Percentiles rank a stretch among this genome's conserved stretches.
phyloP scores from a whole-genome alignment of 2,797 vertebrate species.

The Sphaeramia orbicularis region DNA sequence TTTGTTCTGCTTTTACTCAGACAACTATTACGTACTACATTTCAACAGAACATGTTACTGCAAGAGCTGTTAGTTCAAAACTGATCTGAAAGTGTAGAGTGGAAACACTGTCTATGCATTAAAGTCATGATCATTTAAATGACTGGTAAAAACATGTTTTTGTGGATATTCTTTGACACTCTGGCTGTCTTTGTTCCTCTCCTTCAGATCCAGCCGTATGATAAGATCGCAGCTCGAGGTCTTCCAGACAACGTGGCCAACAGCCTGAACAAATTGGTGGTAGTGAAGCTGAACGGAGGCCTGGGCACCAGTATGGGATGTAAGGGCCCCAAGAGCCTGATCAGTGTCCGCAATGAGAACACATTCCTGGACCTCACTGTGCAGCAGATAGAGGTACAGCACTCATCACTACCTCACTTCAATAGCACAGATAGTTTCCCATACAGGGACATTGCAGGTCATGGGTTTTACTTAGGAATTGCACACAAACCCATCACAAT shows the following conservation, averaged over 20 bases:
- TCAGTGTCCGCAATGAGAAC: slow-evolving; percentile 97
- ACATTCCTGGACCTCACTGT: slow-evolving; percentile 98
- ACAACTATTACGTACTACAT: neutral
- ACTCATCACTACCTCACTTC: accelerated
- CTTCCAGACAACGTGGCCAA: slow-evolving; percentile 91
- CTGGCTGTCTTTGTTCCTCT: neutral
- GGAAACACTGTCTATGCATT: neutral
- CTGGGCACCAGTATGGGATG: slow-evolving; percentile 99
- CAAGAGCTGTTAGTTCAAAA: neutral
- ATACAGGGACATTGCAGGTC: too few species aligned
- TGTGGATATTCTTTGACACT: neutral
- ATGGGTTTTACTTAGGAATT: too few species aligned
- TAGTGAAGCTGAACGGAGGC: slow-evolving; percentile 98
- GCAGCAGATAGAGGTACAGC: slow-evolving; percentile 95
- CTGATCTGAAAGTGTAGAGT: neutral
- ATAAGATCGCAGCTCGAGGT: slow-evolving; percentile 91
- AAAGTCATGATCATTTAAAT: neutral
- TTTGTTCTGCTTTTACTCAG: neutral
- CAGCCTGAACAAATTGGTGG: slow-evolving; percentile 94
- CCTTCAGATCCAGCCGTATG: slow-evolving; percentile 94
- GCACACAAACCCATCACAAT: too few species aligned
- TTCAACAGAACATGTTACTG: neutral
- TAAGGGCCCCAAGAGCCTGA: slow-evolving; percentile 97
- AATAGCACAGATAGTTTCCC: neutral
- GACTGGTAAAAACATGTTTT: neutral